phyloP scores from a whole-genome alignment of 2,113 vertebrate species.

The Equus quagga region DNA sequence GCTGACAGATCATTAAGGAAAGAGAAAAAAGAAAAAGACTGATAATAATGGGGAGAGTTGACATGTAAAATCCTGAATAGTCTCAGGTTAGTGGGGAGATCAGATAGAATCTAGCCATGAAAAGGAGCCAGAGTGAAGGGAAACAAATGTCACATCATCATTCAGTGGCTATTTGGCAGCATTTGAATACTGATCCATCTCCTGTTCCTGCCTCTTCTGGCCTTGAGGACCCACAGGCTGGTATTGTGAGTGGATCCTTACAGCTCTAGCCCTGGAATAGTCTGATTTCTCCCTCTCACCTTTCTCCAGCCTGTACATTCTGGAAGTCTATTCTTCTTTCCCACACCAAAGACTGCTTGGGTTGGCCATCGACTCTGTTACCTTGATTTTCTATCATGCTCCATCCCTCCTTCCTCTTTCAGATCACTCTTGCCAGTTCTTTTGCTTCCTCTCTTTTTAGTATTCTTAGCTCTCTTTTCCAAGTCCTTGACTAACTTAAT shows the following conservation, averaged over 20 bases:
- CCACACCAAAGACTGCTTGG: neutral
- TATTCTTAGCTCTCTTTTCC: neutral
- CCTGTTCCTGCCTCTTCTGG: neutral
- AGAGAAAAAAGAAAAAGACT: neutral
- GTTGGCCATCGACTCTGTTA: neutral
- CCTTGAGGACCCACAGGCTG: too few species aligned
- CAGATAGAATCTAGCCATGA: neutral
- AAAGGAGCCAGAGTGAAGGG: neutral
- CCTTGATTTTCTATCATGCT: neutral
- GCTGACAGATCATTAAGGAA: neutral
- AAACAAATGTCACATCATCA: rapidly evolving
- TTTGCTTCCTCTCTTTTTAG: neutral
- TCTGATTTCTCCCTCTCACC: neutral
- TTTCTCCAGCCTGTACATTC: neutral
- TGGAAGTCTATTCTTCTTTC: neutral
- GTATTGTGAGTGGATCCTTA: rapidly evolving
- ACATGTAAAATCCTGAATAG: neutral
- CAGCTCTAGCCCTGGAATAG: rapidly evolving
- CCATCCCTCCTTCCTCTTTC: neutral
- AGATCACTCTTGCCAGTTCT: neutral
- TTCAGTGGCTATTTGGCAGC: too few species aligned
- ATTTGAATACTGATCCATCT: neutral
- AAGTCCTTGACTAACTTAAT: slow-evolving; percentile 3
- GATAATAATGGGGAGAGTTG: neutral
- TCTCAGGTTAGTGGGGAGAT: neutral